Conservation (phyloP, 2,797 vertebrate genomes). For the Hoplostethus mediterraneus region DNA sequence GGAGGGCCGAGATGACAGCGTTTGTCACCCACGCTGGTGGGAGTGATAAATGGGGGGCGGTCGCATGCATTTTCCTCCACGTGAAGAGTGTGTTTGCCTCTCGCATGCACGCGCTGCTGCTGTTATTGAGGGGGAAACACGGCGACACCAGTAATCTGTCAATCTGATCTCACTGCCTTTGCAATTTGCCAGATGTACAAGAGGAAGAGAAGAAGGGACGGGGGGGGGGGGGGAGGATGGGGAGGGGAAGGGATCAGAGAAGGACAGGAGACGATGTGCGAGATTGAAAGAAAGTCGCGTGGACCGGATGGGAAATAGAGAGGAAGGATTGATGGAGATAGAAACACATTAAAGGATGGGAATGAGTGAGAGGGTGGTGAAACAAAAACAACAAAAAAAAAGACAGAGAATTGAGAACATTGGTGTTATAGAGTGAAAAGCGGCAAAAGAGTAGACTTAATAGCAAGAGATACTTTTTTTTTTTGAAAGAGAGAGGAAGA, state of each 20-base stretch:
- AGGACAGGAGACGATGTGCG: conserved; percentile 25
- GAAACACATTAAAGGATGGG: not conserved
- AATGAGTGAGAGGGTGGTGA: conserved; percentile 29
- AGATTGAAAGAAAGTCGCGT: conserved; percentile 30
- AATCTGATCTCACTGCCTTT: conserved; percentile 62
- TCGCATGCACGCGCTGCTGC: not conserved
- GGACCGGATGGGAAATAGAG: conserved; percentile 23
- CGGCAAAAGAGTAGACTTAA: conserved; percentile 58
- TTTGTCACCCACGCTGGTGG: conserved; percentile 29
- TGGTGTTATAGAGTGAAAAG: conserved; percentile 66
- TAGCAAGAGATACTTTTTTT: conserved; percentile 26
- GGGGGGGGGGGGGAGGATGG: not conserved
- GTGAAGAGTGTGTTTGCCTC: conserved; percentile 11
- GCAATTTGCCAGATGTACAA: conserved; percentile 45
- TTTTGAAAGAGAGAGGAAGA: conserved; percentile 61
- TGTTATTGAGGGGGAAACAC: conserved; percentile 40
- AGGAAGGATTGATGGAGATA: conserved; percentile 42
- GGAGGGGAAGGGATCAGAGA: not conserved
- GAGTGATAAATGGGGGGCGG: conserved; percentile 48
- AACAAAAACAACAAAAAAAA: conserved; percentile 11
- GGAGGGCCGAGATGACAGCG: conserved; percentile 48
- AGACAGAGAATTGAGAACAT: conserved; percentile 56
- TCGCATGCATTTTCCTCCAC: conserved; percentile 9
- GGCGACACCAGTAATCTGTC: conserved; percentile 75
- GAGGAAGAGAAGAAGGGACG: conserved; percentile 26